Base-by-base conservation (phyloP, 1,140 invertebrate species). In the Pseudomyrmex cubaensis region DNA sequence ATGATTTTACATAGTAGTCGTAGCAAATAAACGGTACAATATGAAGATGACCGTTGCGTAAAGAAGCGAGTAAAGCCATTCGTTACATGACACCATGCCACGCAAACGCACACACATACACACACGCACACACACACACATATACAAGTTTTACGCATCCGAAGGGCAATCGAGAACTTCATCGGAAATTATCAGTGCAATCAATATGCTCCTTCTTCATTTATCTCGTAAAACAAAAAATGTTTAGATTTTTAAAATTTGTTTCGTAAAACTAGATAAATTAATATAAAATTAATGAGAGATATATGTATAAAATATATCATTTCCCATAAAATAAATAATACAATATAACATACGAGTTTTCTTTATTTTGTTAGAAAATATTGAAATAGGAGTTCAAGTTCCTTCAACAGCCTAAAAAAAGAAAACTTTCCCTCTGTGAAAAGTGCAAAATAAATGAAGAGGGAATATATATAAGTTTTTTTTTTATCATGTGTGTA, bases 21-120 rank as follows among this genome's bases (percentile, higher is more conserved):
- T 91, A 93, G 91, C 87, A 93, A 94, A 93, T 93, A 85, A 94
- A 93, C 84, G 85, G 87, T 90, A 93, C 89, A 93, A 90, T 93
- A 93, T 86, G 89, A 93, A 87, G 89, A 93, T 92, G 90, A 87
- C 87, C 88, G 72, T 88, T 87, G 82, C 87, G 82, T 75, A 90
- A 92, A 91, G 76, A 90, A 90, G 90, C 90, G 87, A 87, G 87
- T 89, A 84, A 86, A 89, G 35, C 35, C 87, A 82, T 83, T 84
- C 69, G 74, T 75, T 69, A 76, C 46, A 72, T 57, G 35, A 35
- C 73, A 70, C 72, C 83, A 59, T 0, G 35, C 35, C 35, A 35
- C 35, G 35, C 35, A 35, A 7, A 35, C 35, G 35, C 35, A 7
- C 35, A 35, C 35, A 35, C 35, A 35, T 35, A 7, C 35, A 35